phyloP scores from a whole-genome alignment of 2,113 vertebrate species.

The Bettongia penicillata region DNA sequence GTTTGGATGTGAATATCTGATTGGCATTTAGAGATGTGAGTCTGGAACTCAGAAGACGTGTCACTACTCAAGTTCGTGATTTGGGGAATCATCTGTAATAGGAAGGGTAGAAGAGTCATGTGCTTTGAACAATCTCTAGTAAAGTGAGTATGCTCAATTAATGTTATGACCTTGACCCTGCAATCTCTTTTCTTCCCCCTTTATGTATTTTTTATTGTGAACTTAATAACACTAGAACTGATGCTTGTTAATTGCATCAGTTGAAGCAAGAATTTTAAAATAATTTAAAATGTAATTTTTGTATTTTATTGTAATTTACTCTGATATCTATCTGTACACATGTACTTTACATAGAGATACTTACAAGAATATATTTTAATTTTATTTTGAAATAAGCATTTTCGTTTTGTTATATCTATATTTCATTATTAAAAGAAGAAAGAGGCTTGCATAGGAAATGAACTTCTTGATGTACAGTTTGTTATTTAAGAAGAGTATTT shows the following conservation, averaged over 20 bases:
- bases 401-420: no score
- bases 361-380: neutral
- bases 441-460: neutral
- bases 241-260: neutral
- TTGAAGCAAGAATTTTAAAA: neutral
- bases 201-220: neutral
- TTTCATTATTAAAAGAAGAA: neutral
- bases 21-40: neutral
- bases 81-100: neutral
- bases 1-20: neutral
- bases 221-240: neutral
- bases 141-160: neutral
- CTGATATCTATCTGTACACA: neutral
- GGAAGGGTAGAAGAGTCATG: neutral
- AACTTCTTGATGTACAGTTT: neutral
- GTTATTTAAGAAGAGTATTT: neutral
- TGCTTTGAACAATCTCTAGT: neutral
- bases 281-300: neutral
- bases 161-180: neutral
- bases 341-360: neutral
- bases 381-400: neutral
- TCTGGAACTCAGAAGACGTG: neutral
- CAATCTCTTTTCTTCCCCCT: neutral
- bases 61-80: neutral
- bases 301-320: neutral